Percentiles rank a stretch among this genome's conserved stretches.
Evolutionary conservation across 2,797 vertebrate species (phyloP).

Genomic region (Paguma larvata): DNA sequence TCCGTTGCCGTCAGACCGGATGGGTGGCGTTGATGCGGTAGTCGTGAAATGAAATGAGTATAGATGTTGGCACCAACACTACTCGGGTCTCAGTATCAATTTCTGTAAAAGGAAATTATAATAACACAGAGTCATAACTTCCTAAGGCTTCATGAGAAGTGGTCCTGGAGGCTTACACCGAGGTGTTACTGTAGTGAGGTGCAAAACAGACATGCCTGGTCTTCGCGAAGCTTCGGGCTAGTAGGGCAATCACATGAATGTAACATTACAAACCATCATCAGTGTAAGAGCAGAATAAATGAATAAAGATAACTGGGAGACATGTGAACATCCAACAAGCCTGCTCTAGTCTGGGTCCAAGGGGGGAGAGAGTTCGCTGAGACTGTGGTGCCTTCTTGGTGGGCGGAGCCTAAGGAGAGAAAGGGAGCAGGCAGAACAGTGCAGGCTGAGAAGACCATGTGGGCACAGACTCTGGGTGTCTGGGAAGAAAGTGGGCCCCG

Average conservation of each 20-base stretch:
- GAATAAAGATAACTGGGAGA: background rate
- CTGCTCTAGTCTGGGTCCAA: background rate
- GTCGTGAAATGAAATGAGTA: background rate
- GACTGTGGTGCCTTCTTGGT: background rate
- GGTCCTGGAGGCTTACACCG: accelerated
- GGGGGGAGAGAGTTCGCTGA: background rate
- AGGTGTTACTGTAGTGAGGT: background rate
- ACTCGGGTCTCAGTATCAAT: background rate
- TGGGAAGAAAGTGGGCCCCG: accelerated
- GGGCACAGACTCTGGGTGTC: background rate
- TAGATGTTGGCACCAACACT: background rate
- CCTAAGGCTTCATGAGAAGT: background rate
- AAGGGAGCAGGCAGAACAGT: background rate
- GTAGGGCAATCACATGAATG: background rate
- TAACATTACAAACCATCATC: background rate
- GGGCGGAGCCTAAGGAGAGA: too few relatives aligned
- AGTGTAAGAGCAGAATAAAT: background rate
- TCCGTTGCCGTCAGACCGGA: background rate
- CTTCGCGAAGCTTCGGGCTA: background rate
- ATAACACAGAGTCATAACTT: background rate
- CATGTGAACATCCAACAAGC: background rate
- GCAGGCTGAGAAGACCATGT: background rate
- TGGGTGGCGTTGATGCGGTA: accelerated
- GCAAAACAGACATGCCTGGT: background rate
- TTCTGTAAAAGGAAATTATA: background rate